Conservation (phyloP, 2,113 vertebrate genomes). For the Passer montanus region DNA sequence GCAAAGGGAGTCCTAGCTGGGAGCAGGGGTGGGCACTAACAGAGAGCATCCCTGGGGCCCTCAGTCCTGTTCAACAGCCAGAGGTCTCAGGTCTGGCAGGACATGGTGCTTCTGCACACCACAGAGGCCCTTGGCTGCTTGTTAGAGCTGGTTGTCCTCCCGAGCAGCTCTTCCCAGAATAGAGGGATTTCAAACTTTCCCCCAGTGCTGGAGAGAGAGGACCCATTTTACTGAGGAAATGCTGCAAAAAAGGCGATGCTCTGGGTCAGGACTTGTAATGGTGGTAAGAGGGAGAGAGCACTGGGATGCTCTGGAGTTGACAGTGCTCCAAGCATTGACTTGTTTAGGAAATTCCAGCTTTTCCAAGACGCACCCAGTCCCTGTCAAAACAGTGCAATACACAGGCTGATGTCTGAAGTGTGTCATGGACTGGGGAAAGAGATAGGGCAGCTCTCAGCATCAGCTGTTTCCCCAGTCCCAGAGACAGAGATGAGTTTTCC, state of each 20-base stretch:
- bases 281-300: neutral
- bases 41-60: neutral
- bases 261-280: neutral
- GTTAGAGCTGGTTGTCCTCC: neutral
- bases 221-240: neutral
- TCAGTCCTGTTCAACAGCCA: accelerated
- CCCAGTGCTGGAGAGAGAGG: neutral
- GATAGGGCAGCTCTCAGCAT: neutral
- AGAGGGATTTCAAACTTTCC: neutral
- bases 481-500: neutral
- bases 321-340: neutral
- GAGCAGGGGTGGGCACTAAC: neutral
- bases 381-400: neutral
- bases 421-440: neutral
- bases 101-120: neutral
- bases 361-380: neutral
- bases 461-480: neutral
- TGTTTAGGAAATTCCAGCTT: neutral
- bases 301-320: neutral
- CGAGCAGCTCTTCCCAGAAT: neutral
- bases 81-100: neutral
- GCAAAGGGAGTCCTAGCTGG: neutral
- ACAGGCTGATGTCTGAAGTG: neutral
- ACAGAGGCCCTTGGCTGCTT: neutral
- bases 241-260: neutral